Base-by-base conservation (phyloP, 2,113 vertebrate species). In the Xenopus borealis region DNA sequence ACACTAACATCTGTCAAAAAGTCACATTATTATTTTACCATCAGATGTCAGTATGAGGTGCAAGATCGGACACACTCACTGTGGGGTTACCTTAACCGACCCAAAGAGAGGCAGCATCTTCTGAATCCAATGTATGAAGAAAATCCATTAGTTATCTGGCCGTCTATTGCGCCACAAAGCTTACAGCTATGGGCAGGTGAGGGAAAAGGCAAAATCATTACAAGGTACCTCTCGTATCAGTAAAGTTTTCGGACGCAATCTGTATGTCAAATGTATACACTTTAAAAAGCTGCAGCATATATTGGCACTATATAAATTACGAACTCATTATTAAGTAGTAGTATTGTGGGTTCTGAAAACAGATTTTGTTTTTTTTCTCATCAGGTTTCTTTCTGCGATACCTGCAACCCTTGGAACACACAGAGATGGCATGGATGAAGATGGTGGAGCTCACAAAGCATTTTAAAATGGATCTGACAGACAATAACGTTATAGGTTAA, bases 141-240 rank as follows among this genome's bases (percentile, higher is more conserved):
- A 79, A 95, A 89, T 16, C 71, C 88, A n/a, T 63, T 94, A 69
- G 91, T 90, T 27, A 91, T 93, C 81, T 95, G 94, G 94, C 94
- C 95, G 13, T 95, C 93, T 0, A 89, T 94, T 6, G 92, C 94
- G 75, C 93, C 93, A n/a, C 94, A 94, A 85, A 93, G 92, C 76
- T 81, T 96, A 79, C 85, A 91, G 75, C 92, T 97, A 0, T 94
- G 92, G 93, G 90, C 83, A 85, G 93, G 95, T 95, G 66, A 85
- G 83, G 0, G 12, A 27, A 53, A 53, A 1, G 1, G 52, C 23
- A 27, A 27, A 27, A 27, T 2, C 23, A 27, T 27, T 27, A 27
- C 23, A 27, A 27, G 23, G 23, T 27, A 27, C 23, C 23, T 27
- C n/a, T n/a, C n/a, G n/a, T n/a, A n/a, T n/a, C 23, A 27, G 23